Conservation (phyloP, 2,113 vertebrate genomes). For the Coturnix japonica region DNA sequence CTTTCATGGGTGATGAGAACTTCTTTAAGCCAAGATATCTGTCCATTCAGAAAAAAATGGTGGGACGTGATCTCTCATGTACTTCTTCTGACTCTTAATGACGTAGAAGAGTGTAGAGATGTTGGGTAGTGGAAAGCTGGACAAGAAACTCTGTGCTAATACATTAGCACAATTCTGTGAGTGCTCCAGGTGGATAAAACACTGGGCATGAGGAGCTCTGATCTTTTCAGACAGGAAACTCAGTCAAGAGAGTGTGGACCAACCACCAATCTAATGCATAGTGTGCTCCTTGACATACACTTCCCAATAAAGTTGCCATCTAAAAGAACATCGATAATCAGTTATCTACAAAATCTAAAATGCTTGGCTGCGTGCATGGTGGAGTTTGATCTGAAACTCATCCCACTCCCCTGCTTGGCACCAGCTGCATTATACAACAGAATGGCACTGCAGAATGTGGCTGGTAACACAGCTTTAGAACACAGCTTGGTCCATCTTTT, state of each 20-base stretch:
- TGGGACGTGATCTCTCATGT: neutral
- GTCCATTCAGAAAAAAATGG: neutral
- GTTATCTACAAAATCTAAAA: neutral
- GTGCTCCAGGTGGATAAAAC: neutral
- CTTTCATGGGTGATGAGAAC: neutral
- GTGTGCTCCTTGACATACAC: neutral
- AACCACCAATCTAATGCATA: neutral
- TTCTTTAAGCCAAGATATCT: neutral
- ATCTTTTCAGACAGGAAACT: neutral
- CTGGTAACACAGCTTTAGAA: neutral
- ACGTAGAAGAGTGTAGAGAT: neutral
- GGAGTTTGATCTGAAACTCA: neutral
- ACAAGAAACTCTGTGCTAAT: neutral
- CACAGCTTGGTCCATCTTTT: neutral
- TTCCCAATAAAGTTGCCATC: neutral
- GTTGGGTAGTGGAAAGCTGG: neutral
- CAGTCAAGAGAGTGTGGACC: neutral
- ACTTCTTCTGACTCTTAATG: neutral
- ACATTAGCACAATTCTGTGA: neutral
- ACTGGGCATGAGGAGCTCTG: neutral
- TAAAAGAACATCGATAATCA: neutral
- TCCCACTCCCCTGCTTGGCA: neutral
- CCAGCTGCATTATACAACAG: neutral
- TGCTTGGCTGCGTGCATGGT: neutral
- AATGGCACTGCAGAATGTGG: accelerated